Evolutionary conservation across 2,888 invertebrate genomes (phyloP).

Genomic region (Patella caerulea): DNA sequence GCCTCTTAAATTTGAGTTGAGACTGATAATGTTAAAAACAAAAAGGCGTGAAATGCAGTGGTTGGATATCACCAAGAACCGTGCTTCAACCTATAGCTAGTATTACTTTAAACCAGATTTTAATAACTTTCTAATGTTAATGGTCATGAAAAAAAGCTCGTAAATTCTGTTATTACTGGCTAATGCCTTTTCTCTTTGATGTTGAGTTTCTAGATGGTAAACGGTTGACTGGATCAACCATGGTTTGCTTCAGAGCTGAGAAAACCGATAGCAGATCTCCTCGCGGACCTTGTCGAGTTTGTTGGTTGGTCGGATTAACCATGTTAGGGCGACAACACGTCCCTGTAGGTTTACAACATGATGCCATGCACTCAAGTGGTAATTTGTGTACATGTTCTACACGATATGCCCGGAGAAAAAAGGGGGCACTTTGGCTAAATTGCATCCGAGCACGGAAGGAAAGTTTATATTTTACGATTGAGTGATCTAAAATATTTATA

Average conservation of each 20-base stretch:
- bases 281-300: slow-evolving; percentile 2
- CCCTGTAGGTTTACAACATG: background rate
- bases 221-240: background rate
- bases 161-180: slow-evolving; percentile 7
- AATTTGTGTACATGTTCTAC: too few relatives aligned
- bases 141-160: slow-evolving; percentile 5
- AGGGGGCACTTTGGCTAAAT: too few relatives aligned
- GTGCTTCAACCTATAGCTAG: too few relatives aligned
- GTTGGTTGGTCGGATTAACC: background rate
- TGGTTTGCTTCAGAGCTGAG: background rate
- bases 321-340: background rate
- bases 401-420: too few relatives aligned
- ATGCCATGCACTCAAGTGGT: background rate
- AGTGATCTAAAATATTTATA: too few relatives aligned
- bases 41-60: too few relatives aligned
- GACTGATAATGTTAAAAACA: too few relatives aligned
- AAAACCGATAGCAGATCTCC: slow-evolving; percentile 7
- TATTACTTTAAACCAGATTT: background rate
- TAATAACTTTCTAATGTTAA: slow-evolving; percentile 13
- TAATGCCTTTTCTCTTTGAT: slow-evolving; percentile 4
- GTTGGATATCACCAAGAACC: too few relatives aligned
- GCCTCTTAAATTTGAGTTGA: too few relatives aligned
- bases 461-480: too few relatives aligned
- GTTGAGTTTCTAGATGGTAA: background rate
- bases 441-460: too few relatives aligned